A percentile compares a stretch with the other conserved stretches of the same genome.
phyloP scores from a whole-genome alignment of 2,113 vertebrate species.

The Progne subis region DNA sequence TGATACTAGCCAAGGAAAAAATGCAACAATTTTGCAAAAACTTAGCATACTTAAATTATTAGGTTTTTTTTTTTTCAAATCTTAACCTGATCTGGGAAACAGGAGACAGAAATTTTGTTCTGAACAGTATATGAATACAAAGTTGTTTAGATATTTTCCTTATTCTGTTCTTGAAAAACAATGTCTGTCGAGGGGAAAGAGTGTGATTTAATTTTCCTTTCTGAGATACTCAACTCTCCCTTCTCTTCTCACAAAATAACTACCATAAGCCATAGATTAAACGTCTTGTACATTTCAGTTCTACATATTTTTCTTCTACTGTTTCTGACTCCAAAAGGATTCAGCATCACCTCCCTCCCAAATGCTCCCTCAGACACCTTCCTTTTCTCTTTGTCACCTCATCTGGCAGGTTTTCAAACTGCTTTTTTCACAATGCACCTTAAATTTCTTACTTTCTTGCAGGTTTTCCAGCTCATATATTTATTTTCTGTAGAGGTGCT shows the following conservation, averaged over 20 bases:
- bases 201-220: background rate
- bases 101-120: background rate
- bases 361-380: background rate
- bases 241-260: background rate
- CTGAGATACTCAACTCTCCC: background rate
- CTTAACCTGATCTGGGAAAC: background rate
- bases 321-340: background rate
- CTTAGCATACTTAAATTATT: background rate
- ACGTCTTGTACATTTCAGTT: background rate
- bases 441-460: background rate
- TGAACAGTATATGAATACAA: background rate
- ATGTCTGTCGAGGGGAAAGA: rapidly evolving
- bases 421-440: background rate
- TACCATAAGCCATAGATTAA: background rate
- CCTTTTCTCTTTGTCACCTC: background rate
- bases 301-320: background rate
- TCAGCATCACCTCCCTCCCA: background rate
- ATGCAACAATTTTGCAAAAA: background rate
- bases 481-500: background rate
- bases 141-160: background rate
- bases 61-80: background rate
- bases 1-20: background rate
- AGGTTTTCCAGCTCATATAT: background rate
- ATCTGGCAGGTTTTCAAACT: background rate
- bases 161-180: background rate